These are phyloP conservation scores for Mesoligia furuncula DNA, from an alignment of 2,888 invertebrate species.

Conservation along the genomic window DNA sequence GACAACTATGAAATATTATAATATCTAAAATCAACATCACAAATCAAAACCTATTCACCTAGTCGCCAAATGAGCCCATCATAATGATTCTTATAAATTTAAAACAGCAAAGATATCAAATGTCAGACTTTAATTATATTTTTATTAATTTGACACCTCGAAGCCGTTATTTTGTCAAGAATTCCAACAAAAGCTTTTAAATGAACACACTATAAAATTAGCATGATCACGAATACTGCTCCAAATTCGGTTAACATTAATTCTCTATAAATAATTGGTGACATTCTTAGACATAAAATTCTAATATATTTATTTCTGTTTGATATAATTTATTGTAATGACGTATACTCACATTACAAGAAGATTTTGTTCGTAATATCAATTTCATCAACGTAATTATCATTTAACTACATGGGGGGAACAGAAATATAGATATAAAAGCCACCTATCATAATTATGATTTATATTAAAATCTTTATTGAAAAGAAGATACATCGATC, in stretches of 20 bases:
- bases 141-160: slow-evolving; percentile 56
- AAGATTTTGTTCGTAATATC: slow-evolving; percentile 23
- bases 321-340: slow-evolving; percentile 47
- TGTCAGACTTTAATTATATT: slow-evolving; percentile 53
- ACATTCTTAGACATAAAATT: slow-evolving; percentile 61
- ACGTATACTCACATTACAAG: slow-evolving; percentile 11
- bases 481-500: slow-evolving; percentile 3
- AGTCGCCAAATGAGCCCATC: slow-evolving; percentile 26
- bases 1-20: slow-evolving; percentile 20
- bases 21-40: slow-evolving; percentile 42
- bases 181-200: slow-evolving; percentile 53
- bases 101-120: slow-evolving; percentile 28
- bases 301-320: slow-evolving; percentile 49
- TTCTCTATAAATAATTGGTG: slow-evolving; percentile 66
- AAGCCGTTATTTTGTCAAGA: slow-evolving; percentile 43
- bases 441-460: not conserved
- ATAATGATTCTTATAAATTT: slow-evolving; percentile 36
- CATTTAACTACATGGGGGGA: not conserved
- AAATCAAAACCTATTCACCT: slow-evolving; percentile 32
- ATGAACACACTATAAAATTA: slow-evolving; percentile 74
- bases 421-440: not conserved
- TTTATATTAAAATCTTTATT: slow-evolving; percentile 20
- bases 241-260: slow-evolving; percentile 72
- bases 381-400: slow-evolving; percentile 5
- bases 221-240: slow-evolving; percentile 74